Base-by-base conservation (phyloP, 2,113 vertebrate genomes). In the human region DNA sequence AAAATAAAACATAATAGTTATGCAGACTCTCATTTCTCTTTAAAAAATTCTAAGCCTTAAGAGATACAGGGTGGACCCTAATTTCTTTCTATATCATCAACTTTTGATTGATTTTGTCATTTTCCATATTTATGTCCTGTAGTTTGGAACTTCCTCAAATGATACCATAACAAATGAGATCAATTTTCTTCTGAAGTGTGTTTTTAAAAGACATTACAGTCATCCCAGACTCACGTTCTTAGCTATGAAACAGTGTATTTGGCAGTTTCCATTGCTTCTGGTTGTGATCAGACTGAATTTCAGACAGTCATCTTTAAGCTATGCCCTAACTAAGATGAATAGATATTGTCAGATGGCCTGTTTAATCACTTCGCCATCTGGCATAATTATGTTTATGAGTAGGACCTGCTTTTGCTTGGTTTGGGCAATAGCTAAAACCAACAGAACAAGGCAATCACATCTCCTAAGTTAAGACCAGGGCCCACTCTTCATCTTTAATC, bases 291-390 rank as follows among this genome's bases (percentile, higher is more conserved):
- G 89, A 43, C 97, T 98, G 82, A 94, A 96, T 97, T 98, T 98
- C 87, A 98, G 91, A 89, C 90, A 95, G 96, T 89, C 82, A 94
- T 94, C 92, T 95, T 94, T 81, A 73, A 97, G 92, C 93, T 89
- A 93, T 95, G 80, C 94, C 97, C 94, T 98, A 98, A 98, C 98
- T 98, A 98, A 98, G 98, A 98, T 98, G 90, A 98, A 94, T 97
- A 97, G 96, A 98, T 98, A 98, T 38, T 97, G 97, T 98, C 96
- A 98, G 90, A 84, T 88, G 98, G 87, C 90, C 97, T 96, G 96
- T 97, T 98, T 96, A 97, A 98, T 98, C 98, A 98, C 78, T 79
- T 97, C 98, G 75, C 96, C 94, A 98, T 98, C 95, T 98, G 97
- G 90, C 86, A 95, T 98, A 97, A 98, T 97, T 61, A 55, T 61